A percentile compares a stretch with the other conserved stretches of the same genome.
Conservation (phyloP, 2,888 invertebrate species). For the Dexiosoma caninum region DNA sequence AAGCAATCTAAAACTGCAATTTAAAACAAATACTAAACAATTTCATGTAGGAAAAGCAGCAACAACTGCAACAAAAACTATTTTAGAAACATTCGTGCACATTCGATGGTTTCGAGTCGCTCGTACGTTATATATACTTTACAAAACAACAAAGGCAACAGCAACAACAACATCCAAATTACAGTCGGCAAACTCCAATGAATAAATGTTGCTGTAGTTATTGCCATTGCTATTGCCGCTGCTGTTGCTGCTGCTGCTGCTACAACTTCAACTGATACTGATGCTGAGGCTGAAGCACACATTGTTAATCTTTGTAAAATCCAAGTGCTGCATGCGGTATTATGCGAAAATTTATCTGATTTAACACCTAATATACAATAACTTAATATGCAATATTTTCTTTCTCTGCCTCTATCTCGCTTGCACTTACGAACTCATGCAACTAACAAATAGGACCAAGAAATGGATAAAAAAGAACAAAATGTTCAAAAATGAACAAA, state of each 20-base stretch:
- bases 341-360: conserved; percentile 79
- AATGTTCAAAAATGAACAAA: conserved; percentile 44
- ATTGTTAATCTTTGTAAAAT: conserved; percentile 78
- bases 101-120: conserved; percentile 44
- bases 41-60: conserved; percentile 22
- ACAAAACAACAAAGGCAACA: too few relatives aligned
- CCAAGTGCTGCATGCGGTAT: conserved; percentile 79
- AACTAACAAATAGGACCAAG: background rate
- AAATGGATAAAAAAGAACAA: background rate
- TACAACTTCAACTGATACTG: conserved; percentile 29
- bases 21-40: conserved; percentile 46
- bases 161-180: conserved; percentile 45
- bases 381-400: conserved; percentile 76
- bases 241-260: conserved; percentile 16
- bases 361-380: conserved; percentile 79
- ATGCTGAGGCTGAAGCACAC: conserved; percentile 61
- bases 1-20: conserved; percentile 42
- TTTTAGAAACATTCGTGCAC: conserved; percentile 46
- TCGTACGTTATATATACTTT: conserved; percentile 43
- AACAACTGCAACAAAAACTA: conserved; percentile 21
- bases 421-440: conserved; percentile 21
- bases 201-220: conserved; percentile 55
- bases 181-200: conserved; percentile 65
- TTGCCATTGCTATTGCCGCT: conserved; percentile 20
- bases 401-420: conserved; percentile 24